Evolutionary conservation across 2,113 vertebrate genomes (phyloP), one percentile per base, ranked within the genome.

Genomic region (Thinocorus orbignyianus): DNA sequence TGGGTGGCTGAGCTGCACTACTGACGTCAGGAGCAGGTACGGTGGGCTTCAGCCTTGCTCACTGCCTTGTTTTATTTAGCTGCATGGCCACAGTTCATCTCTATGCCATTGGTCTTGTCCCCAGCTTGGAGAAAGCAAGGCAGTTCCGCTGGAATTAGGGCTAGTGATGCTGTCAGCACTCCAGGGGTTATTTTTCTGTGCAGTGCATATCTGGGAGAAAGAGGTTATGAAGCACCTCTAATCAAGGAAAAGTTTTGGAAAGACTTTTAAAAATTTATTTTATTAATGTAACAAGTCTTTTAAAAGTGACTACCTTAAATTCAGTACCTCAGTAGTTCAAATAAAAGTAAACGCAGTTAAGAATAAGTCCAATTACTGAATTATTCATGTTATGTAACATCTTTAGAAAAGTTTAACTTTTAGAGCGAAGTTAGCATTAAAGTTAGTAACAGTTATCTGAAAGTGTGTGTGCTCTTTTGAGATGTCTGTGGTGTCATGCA

Each of bases 291-390:
- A 30, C 0, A 0, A 94, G 48, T 76, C 4, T 25, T 86, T 92
- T 92, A 93, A 91, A 90, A 30, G 49, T 57, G 70, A 70, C 78
- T 87, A 54, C 42, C 73, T 84, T 39, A 87, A 92, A 19, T 85
- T 96, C 81, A 91, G 11, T 84, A 62, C 49, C 55, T 87, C 35
- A 61, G 60, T 44, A 84, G 48, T 64, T 91, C 80, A 89, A 79
- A 69, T 96, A 89, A 92, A 95, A 85, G 71, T 76, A 82, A 90
- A 52, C 0, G 1, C 30, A 61, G 86, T 77, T 95, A 89, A 97
- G 95, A 96, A 97, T 94, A 97, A 92, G n/a, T 30, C 65, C 44
- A 72, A 58, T 95, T 93, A 94, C 52, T 79, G 37, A 68, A 81
- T 91, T 96, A 92, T 80, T 89, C 83, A 81, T 65, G 48, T 96